phyloP scores from a whole-genome alignment of 2,797 vertebrate genomes.

The Choloepus didactylus region DNA sequence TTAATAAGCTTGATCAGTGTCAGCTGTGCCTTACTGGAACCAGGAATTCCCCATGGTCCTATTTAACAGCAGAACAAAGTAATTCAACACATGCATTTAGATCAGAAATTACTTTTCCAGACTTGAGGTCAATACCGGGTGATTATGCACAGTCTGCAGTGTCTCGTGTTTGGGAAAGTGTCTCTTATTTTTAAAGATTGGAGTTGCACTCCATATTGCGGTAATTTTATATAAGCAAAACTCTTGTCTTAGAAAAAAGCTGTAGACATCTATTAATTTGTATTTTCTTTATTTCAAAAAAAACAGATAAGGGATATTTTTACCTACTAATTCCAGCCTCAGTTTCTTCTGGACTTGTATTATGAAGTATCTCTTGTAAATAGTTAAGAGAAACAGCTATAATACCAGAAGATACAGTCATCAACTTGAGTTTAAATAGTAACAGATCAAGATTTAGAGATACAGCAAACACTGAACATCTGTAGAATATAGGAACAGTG shows the following conservation, averaged over 20 bases:
- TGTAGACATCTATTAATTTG: conserved; percentile 39
- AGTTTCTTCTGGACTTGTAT: conserved; percentile 52
- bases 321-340: conserved; percentile 55
- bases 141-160: conserved; percentile 84
- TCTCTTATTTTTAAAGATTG: conserved; percentile 65
- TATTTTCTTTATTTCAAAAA: not conserved
- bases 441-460: conserved; percentile 34
- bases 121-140: conserved; percentile 82
- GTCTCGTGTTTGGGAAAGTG: conserved; percentile 82
- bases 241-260: conserved; percentile 7
- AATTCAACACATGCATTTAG: conserved; percentile 81
- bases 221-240: conserved; percentile 66
- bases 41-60: conserved; percentile 84
- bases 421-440: conserved; percentile 55
- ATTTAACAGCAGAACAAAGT: conserved; percentile 84
- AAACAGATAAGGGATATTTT: conserved; percentile 50
- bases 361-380: conserved; percentile 62
- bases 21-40: conserved; percentile 87
- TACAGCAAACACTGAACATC: not conserved
- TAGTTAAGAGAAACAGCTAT: conserved; percentile 31
- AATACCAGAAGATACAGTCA: conserved; percentile 34
- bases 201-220: conserved; percentile 44
- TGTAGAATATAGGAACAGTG: not conserved
- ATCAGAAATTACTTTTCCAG: conserved; percentile 82
- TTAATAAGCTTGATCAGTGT: conserved; percentile 79